A percentile compares a stretch with the other conserved stretches of the same genome.
phyloP scores from a whole-genome alignment of 2,888 invertebrate species.

The Ophion ellenae region DNA sequence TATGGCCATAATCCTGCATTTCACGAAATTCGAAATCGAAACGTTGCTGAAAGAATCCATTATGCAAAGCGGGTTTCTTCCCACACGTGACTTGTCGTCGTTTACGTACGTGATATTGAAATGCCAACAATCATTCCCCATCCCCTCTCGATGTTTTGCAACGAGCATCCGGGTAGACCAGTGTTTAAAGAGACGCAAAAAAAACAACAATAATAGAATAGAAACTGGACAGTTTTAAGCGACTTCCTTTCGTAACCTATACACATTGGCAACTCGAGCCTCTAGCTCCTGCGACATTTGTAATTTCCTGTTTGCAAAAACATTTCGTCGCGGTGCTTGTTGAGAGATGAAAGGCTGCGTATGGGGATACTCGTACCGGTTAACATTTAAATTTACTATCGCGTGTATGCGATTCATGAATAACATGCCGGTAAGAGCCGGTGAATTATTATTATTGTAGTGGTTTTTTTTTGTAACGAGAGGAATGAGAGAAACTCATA shows the following conservation, averaged over 20 bases:
- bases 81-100: constrained; percentile 12
- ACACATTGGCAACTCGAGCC: constrained; percentile 6
- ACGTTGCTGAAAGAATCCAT: constrained; percentile 32
- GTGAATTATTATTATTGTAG: background rate
- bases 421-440: constrained; percentile 6
- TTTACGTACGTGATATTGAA: constrained; percentile 50
- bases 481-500: background rate
- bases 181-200: constrained; percentile 33
- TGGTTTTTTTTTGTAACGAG: background rate
- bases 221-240: constrained; percentile 31
- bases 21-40: constrained; percentile 8
- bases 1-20: background rate
- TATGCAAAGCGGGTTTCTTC: constrained; percentile 25
- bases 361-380: constrained; percentile 18
- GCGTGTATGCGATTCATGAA: background rate
- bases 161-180: constrained; percentile 25
- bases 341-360: constrained; percentile 14
- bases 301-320: constrained; percentile 52
- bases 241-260: constrained; percentile 8
- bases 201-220: background rate
- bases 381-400: constrained; percentile 29
- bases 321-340: constrained; percentile 10
- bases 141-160: constrained; percentile 47
- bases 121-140: constrained; percentile 24
- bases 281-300: constrained; percentile 4